Conservation (phyloP, 2,888 invertebrate species). For the Mesochorus sp. region DNA sequence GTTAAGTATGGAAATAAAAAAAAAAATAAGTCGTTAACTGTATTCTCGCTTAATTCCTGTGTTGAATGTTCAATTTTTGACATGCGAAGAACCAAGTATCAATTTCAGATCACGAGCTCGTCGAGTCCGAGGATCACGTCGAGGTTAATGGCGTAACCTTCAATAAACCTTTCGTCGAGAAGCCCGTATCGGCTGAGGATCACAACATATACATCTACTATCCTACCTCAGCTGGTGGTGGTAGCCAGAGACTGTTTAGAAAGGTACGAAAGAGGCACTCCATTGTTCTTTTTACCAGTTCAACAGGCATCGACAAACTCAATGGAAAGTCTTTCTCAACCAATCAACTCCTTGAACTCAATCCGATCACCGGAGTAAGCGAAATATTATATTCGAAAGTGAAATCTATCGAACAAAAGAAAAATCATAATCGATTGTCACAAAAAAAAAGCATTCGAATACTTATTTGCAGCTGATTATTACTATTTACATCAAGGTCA, state of each 20-base stretch:
- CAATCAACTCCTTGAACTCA: slow-evolving; percentile 46
- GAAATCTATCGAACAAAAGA: slow-evolving; percentile 20
- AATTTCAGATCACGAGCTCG: slow-evolving; percentile 91
- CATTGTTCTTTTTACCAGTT: slow-evolving; percentile 57
- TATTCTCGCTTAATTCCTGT: slow-evolving; percentile 62
- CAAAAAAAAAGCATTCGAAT: background rate
- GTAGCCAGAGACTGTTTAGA: slow-evolving; percentile 97
- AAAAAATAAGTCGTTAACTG: slow-evolving; percentile 8
- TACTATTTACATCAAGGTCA: too few relatives aligned
- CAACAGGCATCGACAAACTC: slow-evolving; percentile 37
- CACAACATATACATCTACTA: slow-evolving; percentile 99
- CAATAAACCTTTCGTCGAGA: slow-evolving; percentile 99
- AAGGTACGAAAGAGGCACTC: slow-evolving; percentile 86
- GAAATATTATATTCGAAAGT: slow-evolving; percentile 50
- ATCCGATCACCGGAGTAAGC: slow-evolving; percentile 59
- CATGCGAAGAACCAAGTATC: slow-evolving; percentile 72
- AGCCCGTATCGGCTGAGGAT: slow-evolving; percentile 99
- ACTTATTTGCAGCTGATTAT: background rate
- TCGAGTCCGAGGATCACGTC: slow-evolving; percentile 98
- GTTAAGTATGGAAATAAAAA: background rate
- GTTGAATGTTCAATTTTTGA: slow-evolving; percentile 71
- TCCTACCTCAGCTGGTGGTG: slow-evolving; percentile 98
- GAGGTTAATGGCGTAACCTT: slow-evolving; percentile 97
- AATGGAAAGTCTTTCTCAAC: slow-evolving; percentile 48
- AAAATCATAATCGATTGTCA: background rate